phyloP scores from a whole-genome alignment of 2,797 vertebrate genomes.

The Melanotaenia nigrans region DNA sequence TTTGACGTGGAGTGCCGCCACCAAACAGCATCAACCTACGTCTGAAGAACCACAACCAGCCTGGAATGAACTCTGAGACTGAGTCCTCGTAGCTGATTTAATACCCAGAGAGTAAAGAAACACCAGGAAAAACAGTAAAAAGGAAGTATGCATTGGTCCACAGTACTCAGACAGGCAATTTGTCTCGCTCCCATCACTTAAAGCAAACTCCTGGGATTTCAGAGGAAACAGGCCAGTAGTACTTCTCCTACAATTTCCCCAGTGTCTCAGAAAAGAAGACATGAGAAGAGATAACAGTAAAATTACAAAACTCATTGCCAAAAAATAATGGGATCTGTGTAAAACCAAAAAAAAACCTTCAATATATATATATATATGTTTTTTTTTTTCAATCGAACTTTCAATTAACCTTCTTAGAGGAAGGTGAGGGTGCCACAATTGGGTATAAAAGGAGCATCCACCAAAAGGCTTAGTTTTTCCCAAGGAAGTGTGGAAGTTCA shows the following conservation, averaged over 20 bases:
- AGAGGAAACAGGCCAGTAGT: slow-evolving; percentile 12
- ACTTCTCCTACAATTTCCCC: slow-evolving; percentile 2
- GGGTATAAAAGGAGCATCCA: background rate
- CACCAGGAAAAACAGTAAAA: slow-evolving; percentile 13
- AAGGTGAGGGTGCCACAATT: background rate
- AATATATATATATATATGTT: background rate
- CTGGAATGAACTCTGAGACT: slow-evolving; percentile 42
- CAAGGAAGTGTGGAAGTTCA: background rate
- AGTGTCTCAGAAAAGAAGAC: slow-evolving; percentile 6
- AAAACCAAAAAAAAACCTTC: background rate
- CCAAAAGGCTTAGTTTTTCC: background rate
- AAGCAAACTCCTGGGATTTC: slow-evolving; percentile 43
- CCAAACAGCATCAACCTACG: slow-evolving; percentile 28
- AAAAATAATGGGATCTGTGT: background rate
- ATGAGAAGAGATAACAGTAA: background rate
- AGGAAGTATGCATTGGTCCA: slow-evolving; percentile 19
- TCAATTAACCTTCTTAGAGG: background rate
- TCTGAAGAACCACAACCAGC: slow-evolving; percentile 18
- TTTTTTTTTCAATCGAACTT: background rate
- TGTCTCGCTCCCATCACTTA: slow-evolving; percentile 39
- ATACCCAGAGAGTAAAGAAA: slow-evolving; percentile 38
- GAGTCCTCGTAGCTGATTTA: slow-evolving; percentile 60
- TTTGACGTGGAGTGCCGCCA: slow-evolving; percentile 41
- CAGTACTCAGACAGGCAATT: slow-evolving; percentile 29
- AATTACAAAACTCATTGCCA: background rate